Conservation (phyloP, 1,140 invertebrate species). For the Ganaspis sp. region DNA sequence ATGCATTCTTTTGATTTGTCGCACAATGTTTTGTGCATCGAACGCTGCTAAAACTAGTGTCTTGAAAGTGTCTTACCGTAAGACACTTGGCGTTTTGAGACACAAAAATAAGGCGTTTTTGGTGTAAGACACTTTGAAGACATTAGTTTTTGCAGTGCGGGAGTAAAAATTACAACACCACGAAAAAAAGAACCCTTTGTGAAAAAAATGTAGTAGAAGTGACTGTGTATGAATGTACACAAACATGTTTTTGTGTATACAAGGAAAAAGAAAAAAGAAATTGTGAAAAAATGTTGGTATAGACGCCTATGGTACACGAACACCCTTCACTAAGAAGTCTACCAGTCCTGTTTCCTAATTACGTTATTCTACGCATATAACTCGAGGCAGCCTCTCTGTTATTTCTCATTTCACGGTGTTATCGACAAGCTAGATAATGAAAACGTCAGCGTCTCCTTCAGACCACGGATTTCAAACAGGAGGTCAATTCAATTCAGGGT, state of each 20-base stretch:
- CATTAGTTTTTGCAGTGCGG: too few relatives aligned
- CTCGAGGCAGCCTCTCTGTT: constrained; percentile 44
- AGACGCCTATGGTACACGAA: neutral
- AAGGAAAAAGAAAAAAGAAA: neutral
- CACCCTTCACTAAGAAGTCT: constrained; percentile 11
- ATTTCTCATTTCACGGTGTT: constrained; percentile 48
- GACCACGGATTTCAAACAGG: constrained; percentile 26
- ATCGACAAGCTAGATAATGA: constrained; percentile 45
- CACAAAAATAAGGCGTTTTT: too few relatives aligned
- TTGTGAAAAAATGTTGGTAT: neutral
- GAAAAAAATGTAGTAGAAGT: too few relatives aligned
- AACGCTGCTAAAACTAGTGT: too few relatives aligned
- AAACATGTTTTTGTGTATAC: neutral
- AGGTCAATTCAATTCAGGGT: constrained; percentile 33
- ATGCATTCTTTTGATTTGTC: too few relatives aligned
- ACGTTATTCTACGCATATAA: constrained; percentile 39
- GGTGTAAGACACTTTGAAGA: too few relatives aligned
- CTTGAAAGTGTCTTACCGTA: too few relatives aligned
- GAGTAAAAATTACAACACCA: too few relatives aligned
- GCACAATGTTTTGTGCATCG: too few relatives aligned
- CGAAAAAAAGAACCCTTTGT: too few relatives aligned
- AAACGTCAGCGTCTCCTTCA: constrained; percentile 19
- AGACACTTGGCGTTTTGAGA: too few relatives aligned
- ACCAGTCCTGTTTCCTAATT: constrained; percentile 34
- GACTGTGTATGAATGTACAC: too few relatives aligned